These are phyloP conservation scores for Danio jaintianensis DNA, from an alignment of 2,797 vertebrate species.

Conservation along the genomic window DNA sequence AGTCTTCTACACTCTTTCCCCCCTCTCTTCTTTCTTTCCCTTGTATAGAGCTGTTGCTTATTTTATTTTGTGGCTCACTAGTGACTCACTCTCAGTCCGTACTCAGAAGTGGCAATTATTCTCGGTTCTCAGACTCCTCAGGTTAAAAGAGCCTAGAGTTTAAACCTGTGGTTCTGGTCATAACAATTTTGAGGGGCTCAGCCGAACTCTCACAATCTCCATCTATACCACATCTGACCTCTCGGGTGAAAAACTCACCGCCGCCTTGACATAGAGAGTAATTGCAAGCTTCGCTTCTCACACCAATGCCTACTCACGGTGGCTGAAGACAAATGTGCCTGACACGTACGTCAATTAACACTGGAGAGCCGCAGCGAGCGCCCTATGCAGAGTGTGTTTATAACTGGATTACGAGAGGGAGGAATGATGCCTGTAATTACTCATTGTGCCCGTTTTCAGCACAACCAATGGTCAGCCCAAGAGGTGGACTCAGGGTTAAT, in stretches of 20 bases:
- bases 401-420: slow-evolving; percentile 66
- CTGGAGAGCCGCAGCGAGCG: slow-evolving; percentile 63
- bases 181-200: slow-evolving; percentile 47
- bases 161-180: slow-evolving; percentile 41
- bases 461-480: slow-evolving; percentile 45
- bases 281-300: slow-evolving; percentile 55
- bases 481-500: slow-evolving; percentile 52
- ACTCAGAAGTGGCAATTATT: slow-evolving; percentile 17
- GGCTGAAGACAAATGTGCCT: slow-evolving; percentile 64
- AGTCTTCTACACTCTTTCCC: slow-evolving; percentile 40
- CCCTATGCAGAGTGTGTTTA: slow-evolving; percentile 55
- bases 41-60: slow-evolving; percentile 1
- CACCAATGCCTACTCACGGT: slow-evolving; percentile 55
- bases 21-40: background rate
- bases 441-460: slow-evolving; percentile 56
- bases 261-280: slow-evolving; percentile 42
- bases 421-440: slow-evolving; percentile 64
- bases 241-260: slow-evolving; percentile 35
- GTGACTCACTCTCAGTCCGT: slow-evolving; percentile 48
- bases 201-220: slow-evolving; percentile 3
- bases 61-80: slow-evolving; percentile 30
- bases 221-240: slow-evolving; percentile 2
- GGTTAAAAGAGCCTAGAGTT: slow-evolving; percentile 54
- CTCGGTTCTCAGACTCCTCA: slow-evolving; percentile 30
- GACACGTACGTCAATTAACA: slow-evolving; percentile 54